Percentiles rank a stretch among this genome's conserved stretches.
Conservation (phyloP, 2,113 vertebrate species). For the Onychostoma macrolepis region DNA sequence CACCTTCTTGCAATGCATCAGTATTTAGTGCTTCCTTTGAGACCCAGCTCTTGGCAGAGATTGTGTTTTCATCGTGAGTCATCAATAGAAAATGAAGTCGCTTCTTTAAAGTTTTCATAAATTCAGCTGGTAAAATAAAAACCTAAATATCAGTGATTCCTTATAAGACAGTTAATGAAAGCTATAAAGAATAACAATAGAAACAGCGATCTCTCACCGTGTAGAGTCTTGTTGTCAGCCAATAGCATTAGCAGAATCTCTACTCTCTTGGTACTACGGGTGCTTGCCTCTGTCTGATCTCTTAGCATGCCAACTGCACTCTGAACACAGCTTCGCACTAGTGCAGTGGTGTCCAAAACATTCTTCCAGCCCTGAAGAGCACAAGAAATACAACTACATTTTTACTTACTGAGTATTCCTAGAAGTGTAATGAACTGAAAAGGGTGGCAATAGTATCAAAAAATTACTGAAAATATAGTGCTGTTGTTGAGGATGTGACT, state of each 20-base stretch:
- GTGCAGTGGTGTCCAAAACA: conserved; percentile 83
- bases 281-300: conserved; percentile 73
- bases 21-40: conserved; percentile 86
- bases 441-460: not conserved
- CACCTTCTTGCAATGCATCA: conserved; percentile 91
- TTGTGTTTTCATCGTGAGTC: conserved; percentile 75
- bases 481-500: conserved; percentile 48
- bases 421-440: not conserved
- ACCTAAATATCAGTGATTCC: conserved; percentile 17
- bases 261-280: conserved; percentile 81
- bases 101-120: conserved; percentile 79
- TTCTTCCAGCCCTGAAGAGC: conserved; percentile 57
- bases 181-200: not conserved
- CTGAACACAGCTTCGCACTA: conserved; percentile 90
- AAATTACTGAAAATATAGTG: not conserved
- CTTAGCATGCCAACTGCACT: conserved; percentile 87
- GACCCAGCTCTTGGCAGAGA: conserved; percentile 81
- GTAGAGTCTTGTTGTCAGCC: conserved; percentile 66
- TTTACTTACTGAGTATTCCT: not conserved
- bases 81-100: conserved; percentile 79
- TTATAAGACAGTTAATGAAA: conserved; percentile 1
- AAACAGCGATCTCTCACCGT: conserved; percentile 66
- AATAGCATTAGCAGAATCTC: conserved; percentile 85
- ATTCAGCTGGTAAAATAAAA: conserved; percentile 74
- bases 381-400: not conserved